phyloP scores from a whole-genome alignment of 2,113 vertebrate species.

The Indri indri region DNA sequence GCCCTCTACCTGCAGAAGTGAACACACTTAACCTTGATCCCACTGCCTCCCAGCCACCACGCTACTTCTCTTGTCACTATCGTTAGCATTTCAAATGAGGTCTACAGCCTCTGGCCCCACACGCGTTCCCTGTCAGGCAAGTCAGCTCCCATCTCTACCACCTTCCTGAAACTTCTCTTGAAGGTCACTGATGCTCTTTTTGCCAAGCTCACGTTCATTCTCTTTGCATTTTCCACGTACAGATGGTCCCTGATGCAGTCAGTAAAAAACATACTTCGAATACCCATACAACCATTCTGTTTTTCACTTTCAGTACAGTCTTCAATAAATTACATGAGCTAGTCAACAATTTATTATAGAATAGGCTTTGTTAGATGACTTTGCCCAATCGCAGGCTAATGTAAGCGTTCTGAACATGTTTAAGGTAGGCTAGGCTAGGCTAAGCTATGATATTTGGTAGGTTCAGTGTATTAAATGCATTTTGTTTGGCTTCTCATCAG shows the following conservation, averaged over 20 bases:
- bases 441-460: not conserved
- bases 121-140: not conserved
- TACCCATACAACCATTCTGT: not conserved
- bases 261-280: too few relatives aligned
- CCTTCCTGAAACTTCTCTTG: not conserved
- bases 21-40: not conserved
- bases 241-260: not conserved
- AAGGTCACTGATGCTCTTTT: not conserved
- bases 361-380: not conserved
- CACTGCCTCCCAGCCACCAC: not conserved
- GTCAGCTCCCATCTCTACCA: not conserved
- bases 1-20: not conserved
- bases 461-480: not conserved
- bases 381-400: not conserved
- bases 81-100: not conserved
- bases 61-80: not conserved
- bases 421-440: not conserved
- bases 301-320: not conserved
- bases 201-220: not conserved
- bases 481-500: not conserved
- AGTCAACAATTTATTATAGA: not conserved
- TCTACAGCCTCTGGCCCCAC: not conserved
- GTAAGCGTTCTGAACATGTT: not conserved
- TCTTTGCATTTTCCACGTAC: not conserved
- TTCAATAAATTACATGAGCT: not conserved